Evolutionary conservation across 2,113 vertebrate species (phyloP).

Genomic region (Lota lota): DNA sequence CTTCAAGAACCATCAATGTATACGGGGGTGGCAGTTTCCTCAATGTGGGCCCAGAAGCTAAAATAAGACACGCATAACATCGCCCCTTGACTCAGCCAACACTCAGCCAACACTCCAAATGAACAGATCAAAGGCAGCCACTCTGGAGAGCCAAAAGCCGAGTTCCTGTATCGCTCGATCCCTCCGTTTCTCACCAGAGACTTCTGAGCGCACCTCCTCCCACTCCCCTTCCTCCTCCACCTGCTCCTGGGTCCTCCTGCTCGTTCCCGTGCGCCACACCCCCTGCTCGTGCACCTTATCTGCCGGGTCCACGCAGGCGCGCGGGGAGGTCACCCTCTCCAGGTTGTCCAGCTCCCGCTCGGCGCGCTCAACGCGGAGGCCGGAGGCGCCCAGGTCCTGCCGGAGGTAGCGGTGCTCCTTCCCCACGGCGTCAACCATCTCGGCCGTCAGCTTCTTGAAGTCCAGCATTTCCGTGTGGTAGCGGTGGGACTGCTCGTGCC

Average conservation of each 20-base stretch:
- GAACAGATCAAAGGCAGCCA: conserved; percentile 31
- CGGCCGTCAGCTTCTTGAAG: conserved; percentile 86
- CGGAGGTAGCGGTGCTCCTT: conserved; percentile 77
- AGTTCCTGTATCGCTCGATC: not conserved
- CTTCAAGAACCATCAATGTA: conserved; percentile 25
- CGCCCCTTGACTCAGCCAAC: conserved; percentile 12
- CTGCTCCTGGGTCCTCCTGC: conserved; percentile 61
- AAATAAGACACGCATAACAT: conserved; percentile 2
- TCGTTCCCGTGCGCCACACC: conserved; percentile 76
- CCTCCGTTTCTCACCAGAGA: conserved; percentile 81
- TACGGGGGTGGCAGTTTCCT: not conserved
- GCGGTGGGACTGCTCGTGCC: conserved; percentile 86
- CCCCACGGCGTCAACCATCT: conserved; percentile 77
- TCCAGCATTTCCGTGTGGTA: conserved; percentile 84
- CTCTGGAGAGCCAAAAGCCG: conserved; percentile 1
- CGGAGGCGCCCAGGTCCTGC: conserved; percentile 76
- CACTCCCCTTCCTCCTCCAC: conserved; percentile 79
- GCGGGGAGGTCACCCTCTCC: conserved; percentile 82
- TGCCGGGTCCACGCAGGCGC: conserved; percentile 81
- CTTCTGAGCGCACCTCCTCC: conserved; percentile 77
- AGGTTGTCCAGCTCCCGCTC: conserved; percentile 89
- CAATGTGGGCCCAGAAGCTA: conserved; percentile 7
- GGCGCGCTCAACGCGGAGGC: conserved; percentile 76
- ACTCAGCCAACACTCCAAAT: conserved; percentile 16
- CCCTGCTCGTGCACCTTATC: conserved; percentile 84